Evolutionary conservation across 2,113 vertebrate species (phyloP).

Genomic region (Centropristis striata): DNA sequence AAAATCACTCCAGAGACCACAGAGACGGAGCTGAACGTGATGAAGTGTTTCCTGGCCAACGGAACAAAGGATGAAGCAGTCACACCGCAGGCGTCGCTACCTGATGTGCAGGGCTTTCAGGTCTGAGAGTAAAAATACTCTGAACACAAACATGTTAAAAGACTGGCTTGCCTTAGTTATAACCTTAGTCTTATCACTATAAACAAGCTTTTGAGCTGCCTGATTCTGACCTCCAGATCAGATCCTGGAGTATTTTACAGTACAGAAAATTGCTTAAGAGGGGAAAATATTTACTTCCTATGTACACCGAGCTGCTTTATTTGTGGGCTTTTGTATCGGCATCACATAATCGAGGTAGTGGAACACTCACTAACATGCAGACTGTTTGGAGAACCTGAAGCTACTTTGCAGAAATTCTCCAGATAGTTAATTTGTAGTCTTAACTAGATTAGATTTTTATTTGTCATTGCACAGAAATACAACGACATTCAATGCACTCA

Average conservation of each 20-base stretch:
- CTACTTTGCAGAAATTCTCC: too few species aligned
- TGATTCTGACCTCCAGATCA: not conserved
- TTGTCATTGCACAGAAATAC: too few species aligned
- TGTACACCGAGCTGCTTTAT: too few species aligned
- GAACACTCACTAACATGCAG: too few species aligned
- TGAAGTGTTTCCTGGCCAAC: slow-evolving; percentile 88
- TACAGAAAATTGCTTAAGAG: not conserved
- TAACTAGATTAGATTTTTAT: too few species aligned
- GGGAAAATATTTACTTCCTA: too few species aligned
- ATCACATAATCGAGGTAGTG: too few species aligned
- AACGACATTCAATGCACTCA: too few species aligned
- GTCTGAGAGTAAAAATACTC: slow-evolving; percentile 32
- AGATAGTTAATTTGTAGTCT: too few species aligned
- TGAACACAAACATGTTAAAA: not conserved
- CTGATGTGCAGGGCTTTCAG: slow-evolving; percentile 84
- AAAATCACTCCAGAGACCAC: slow-evolving; percentile 87
- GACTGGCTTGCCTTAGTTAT: not conserved
- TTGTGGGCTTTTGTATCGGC: too few species aligned
- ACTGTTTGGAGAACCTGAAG: too few species aligned
- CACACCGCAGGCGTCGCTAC: slow-evolving; percentile 77
- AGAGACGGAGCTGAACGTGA: slow-evolving; percentile 83
- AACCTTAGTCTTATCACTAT: not conserved
- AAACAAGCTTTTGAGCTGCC: not conserved
- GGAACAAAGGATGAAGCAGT: slow-evolving; percentile 85
- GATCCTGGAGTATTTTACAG: not conserved